Base-by-base conservation (phyloP, 2,888 invertebrate species). In the Eupsilia transversa region DNA sequence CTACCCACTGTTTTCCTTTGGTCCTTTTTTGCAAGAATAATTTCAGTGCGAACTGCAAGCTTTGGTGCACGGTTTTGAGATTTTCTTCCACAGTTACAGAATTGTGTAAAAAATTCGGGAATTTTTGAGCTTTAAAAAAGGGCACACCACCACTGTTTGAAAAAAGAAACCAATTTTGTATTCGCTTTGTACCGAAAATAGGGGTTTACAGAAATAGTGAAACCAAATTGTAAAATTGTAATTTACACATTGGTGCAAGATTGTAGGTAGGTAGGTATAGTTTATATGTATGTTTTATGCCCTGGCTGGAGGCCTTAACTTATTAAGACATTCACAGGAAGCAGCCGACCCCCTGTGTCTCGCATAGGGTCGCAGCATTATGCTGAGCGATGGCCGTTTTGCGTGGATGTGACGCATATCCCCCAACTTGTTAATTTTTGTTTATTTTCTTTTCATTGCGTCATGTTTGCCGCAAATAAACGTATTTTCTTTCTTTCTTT, bases 101-200 rank as follows among this genome's bases (percentile, higher is more conserved):
- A 77, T 59, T 35, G 49, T 14, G 49, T 43, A 0, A 23, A 59
- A 75, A 52, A 69, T 59, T 41, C 49, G 3, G 9, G 5, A 49
- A 33, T 68, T 56, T 68, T 77, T 27, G 46, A 67, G 46, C 30
- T 67, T 64, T 12, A 14, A 3, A 75, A 77, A 77, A 20, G 17
- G 56, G 38, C 27, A 77, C 33, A 41, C 3, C 0, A 20, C 23
- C 0, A n/a, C 10, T 59, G 49, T 75, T 69, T n/a, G 14, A 43
- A 35, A 77, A 38, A 57, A 17, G 20, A 52, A 69, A 20, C 5
- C 27, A 35, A n/a, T 35, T 77, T 67, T 35, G 20, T 35, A 9
- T 43, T 52, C 27, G 20, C n/a, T 41, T 49, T 57, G 20, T 43
- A 35, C 14, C 4, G 7, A 33, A 61, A 56, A 30, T 65, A 38